Evolutionary conservation across 2,888 invertebrate genomes (phyloP), one percentile per base, ranked within the genome.

Genomic region (Ametastegia equiseti): DNA sequence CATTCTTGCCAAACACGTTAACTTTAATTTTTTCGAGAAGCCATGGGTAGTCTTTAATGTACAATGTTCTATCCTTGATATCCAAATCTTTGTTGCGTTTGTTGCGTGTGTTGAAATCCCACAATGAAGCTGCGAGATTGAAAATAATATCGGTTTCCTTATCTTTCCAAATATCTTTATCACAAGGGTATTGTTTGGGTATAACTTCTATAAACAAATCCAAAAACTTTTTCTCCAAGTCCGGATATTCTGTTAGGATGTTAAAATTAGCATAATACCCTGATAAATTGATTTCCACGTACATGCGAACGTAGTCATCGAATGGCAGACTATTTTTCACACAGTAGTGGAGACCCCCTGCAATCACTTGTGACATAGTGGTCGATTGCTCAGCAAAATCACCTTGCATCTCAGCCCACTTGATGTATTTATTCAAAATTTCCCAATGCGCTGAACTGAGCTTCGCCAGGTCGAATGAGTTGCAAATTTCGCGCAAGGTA

Each of bases 381-480:
- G 0, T 0, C 1, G 5, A 13, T 7, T 42, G 0, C 0, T 13
- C 0, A 0, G 0, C 0, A 0, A 84, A 54, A 1, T 81, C 57
- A 9, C 83, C 60, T 60, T 85, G 87, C 0, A 87, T 65, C 45
- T 85, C 45, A 0, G 83, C 71, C 11, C 84, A 67, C 13, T 82
- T 45, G 0, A 88, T 80, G 1, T 91, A 86, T 2, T 89, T 87
- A 3, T 88, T 81, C 6, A 92, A 39, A 0, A 88, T n/a, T 0
- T 80, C 50, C 90, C 91, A 91, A 33, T 87, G 88, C 0, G 86
- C 83, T 0, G 84, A 50, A 11, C 85, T 85, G 1, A 92, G 82
- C 0, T 82, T 73, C 0, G 82, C 69, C 0, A 90, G 15, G 11
- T 89, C 82, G 50, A 88, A 88, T 13, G 47, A 84, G 23, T 27